Conservation (phyloP, 2,888 invertebrate species). For the Chirona hameri region DNA sequence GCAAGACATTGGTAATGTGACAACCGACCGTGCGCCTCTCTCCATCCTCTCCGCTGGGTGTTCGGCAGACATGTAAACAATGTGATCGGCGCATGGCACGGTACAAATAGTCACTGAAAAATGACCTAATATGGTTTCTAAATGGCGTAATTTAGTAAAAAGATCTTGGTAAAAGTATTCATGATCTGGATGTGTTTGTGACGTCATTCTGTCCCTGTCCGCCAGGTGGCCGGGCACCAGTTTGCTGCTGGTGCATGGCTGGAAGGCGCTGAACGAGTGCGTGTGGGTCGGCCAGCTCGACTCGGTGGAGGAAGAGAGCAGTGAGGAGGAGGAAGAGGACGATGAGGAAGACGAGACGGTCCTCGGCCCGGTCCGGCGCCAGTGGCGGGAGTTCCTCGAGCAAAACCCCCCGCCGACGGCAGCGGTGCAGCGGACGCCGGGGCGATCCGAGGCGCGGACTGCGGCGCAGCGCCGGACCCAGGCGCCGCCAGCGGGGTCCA, state of each 20-base stretch:
- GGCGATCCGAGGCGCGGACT: not conserved
- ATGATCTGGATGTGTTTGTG: too few relatives aligned
- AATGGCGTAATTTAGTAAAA: too few relatives aligned
- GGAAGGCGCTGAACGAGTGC: constrained; percentile 71
- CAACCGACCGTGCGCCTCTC: too few relatives aligned
- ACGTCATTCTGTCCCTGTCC: not conserved
- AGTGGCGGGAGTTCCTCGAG: not conserved
- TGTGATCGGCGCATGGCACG: too few relatives aligned
- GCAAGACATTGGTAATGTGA: too few relatives aligned
- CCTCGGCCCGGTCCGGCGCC: constrained; percentile 46
- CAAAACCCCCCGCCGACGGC: not conserved
- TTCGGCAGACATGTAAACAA: too few relatives aligned
- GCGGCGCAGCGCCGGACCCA: not conserved
- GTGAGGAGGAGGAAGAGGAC: constrained; percentile 48
- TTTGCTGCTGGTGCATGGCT: constrained; percentile 69
- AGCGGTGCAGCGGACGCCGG: not conserved
- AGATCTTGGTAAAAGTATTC: too few relatives aligned
- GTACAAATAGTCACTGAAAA: too few relatives aligned
- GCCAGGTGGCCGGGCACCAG: constrained; percentile 70
- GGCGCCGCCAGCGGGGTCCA: not conserved
- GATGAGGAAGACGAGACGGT: constrained; percentile 52
- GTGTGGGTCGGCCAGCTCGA: constrained; percentile 72
- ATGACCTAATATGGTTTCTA: too few relatives aligned
- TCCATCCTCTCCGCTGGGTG: too few relatives aligned
- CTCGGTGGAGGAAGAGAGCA: constrained; percentile 68